Evolutionary conservation across 2,113 vertebrate genomes (phyloP).

Genomic region (Shinisaurus crocodilurus): DNA sequence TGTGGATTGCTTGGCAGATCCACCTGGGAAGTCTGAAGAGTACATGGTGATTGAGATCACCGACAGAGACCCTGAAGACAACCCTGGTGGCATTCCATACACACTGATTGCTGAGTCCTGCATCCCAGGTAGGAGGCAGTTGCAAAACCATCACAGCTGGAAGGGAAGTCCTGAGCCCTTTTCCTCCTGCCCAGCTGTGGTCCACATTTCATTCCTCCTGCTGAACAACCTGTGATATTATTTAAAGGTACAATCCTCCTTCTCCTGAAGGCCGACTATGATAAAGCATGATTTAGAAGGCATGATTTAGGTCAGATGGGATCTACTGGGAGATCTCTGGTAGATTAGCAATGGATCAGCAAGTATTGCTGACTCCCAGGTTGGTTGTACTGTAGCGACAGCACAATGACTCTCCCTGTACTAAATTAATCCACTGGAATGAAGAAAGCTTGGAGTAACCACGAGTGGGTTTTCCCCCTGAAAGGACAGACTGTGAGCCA

Average conservation of each 20-base stretch:
- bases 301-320: background rate
- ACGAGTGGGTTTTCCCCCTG: too few species aligned
- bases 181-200: too few species aligned
- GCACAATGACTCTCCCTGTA: background rate
- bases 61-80: conserved; percentile 82
- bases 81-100: conserved; percentile 83
- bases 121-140: conserved; percentile 78
- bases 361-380: background rate
- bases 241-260: background rate
- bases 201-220: background rate
- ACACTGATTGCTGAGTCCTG: conserved; percentile 84
- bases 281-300: background rate
- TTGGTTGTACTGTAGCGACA: background rate
- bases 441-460: too few species aligned
- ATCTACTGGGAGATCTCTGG: background rate
- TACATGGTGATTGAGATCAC: conserved; percentile 82
- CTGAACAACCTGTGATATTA: background rate
- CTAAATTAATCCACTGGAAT: too few species aligned
- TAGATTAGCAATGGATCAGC: background rate
- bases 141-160: background rate
- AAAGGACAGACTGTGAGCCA: too few species aligned
- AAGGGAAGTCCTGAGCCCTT: background rate
- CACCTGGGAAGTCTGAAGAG: conserved; percentile 81
- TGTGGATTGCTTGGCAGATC: conserved; percentile 85
- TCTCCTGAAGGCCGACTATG: background rate